Conservation (phyloP, 2,797 vertebrate species). For the Neosilurus mollespiculum region DNA sequence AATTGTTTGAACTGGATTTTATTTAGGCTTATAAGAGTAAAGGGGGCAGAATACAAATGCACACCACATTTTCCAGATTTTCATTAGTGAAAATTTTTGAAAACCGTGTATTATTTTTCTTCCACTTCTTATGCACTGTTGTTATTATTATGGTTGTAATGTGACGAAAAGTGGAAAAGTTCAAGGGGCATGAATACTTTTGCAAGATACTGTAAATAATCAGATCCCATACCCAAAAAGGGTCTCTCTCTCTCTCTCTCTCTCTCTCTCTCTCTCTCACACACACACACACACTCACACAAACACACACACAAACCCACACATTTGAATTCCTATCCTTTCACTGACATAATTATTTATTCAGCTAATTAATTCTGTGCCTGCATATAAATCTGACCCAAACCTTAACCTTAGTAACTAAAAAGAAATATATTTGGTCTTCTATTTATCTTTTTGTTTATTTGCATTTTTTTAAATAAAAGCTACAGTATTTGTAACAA, state of each 20-base stretch:
- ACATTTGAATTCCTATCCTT: not conserved
- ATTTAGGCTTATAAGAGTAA: too few species aligned
- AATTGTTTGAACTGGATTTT: too few species aligned
- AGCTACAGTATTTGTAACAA: not conserved
- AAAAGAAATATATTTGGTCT: not conserved
- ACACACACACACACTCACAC: slow-evolving; percentile 1
- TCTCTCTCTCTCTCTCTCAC: not conserved
- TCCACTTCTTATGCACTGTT: too few species aligned
- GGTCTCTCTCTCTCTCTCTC: not conserved
- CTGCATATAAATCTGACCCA: not conserved
- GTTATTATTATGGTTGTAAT: too few species aligned
- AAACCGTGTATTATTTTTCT: too few species aligned
- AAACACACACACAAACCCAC: not conserved
- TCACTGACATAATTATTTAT: not conserved
- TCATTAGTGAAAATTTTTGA: too few species aligned
- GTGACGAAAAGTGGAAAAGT: too few species aligned
- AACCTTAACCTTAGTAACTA: slow-evolving; percentile 2
- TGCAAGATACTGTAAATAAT: not conserved
- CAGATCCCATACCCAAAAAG: too few species aligned
- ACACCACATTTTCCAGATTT: too few species aligned
- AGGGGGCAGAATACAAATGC: too few species aligned
- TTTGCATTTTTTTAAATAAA: not conserved
- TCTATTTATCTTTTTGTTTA: not conserved
- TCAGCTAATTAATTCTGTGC: slow-evolving; percentile 7
- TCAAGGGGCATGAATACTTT: too few species aligned